Conservation (phyloP, 2,888 invertebrate genomes). For the Callosobruchus maculatus region DNA sequence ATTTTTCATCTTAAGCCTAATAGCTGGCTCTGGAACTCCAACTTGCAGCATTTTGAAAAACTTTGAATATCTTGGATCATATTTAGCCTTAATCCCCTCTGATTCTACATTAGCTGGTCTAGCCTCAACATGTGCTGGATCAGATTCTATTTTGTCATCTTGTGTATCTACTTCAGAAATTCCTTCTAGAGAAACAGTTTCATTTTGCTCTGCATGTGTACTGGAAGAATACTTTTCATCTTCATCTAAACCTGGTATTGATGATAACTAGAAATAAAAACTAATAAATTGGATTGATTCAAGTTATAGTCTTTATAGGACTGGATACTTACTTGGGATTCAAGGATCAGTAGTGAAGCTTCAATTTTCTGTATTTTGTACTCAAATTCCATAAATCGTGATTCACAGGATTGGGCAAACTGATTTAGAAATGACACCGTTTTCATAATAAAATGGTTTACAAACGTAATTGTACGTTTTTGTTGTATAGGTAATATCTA, state of each 20-base stretch:
- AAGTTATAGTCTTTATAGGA: neutral
- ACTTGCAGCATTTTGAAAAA: slow-evolving; percentile 88
- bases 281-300: neutral
- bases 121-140: slow-evolving; percentile 5
- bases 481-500: slow-evolving; percentile 86
- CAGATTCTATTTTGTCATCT: neutral
- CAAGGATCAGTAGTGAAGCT: slow-evolving; percentile 79
- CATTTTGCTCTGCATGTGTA: neutral
- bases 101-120: neutral
- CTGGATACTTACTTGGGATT: slow-evolving; percentile 70
- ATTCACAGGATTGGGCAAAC: slow-evolving; percentile 82
- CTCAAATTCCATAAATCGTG: slow-evolving; percentile 78
- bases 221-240: neutral
- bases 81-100: slow-evolving; percentile 45
- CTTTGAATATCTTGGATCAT: slow-evolving; percentile 67
- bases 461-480: slow-evolving; percentile 83
- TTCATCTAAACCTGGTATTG: slow-evolving; percentile 52
- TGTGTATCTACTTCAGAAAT: slow-evolving; percentile 2
- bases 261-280: slow-evolving; percentile 51
- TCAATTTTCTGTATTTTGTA: slow-evolving; percentile 83
- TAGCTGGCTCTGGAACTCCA: slow-evolving; percentile 79
- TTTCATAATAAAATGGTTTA: slow-evolving; percentile 86
- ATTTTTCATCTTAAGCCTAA: slow-evolving; percentile 74
- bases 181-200: slow-evolving; percentile 5
- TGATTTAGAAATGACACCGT: slow-evolving; percentile 85